Conservation (phyloP, 2,888 invertebrate species). For the Cephus nigrinus region DNA sequence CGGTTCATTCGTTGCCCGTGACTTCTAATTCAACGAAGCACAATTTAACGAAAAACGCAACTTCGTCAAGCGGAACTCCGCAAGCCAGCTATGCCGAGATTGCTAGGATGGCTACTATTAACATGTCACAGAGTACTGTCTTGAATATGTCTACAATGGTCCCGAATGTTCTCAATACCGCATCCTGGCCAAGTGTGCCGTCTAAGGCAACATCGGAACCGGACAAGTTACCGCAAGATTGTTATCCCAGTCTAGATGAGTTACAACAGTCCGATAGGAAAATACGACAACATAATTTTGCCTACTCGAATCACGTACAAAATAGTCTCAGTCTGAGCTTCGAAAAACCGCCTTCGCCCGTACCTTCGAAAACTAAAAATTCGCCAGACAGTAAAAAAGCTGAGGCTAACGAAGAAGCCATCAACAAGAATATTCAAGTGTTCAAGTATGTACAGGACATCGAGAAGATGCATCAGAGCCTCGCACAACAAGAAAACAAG, state of each 20-base stretch:
- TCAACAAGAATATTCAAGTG: slow-evolving; percentile 59
- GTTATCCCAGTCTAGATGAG: slow-evolving; percentile 63
- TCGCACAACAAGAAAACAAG: slow-evolving; percentile 57
- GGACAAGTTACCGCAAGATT: slow-evolving; percentile 60
- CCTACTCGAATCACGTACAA: slow-evolving; percentile 49
- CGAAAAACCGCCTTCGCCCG: slow-evolving; percentile 57
- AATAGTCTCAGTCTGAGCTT: slow-evolving; percentile 47
- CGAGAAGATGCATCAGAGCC: slow-evolving; percentile 68
- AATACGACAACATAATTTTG: slow-evolving; percentile 54
- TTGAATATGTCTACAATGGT: slow-evolving; percentile 53
- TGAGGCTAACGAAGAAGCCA: slow-evolving; percentile 55
- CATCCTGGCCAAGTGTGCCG: slow-evolving; percentile 56
- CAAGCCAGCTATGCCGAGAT: slow-evolving; percentile 86
- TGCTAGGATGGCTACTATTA: slow-evolving; percentile 71
- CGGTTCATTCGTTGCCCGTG: slow-evolving; percentile 85
- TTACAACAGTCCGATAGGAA: slow-evolving; percentile 54
- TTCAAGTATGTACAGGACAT: slow-evolving; percentile 67
- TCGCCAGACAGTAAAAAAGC: slow-evolving; percentile 46
- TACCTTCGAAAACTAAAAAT: slow-evolving; percentile 49
- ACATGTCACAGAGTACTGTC: slow-evolving; percentile 53
- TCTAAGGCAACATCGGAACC: slow-evolving; percentile 49
- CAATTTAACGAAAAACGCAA: slow-evolving; percentile 54
- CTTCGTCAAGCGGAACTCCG: slow-evolving; percentile 65
- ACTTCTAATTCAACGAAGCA: slow-evolving; percentile 66
- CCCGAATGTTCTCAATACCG: slow-evolving; percentile 49